Base-by-base conservation (phyloP, 2,888 invertebrate species). In the Oeneis ivallda region DNA sequence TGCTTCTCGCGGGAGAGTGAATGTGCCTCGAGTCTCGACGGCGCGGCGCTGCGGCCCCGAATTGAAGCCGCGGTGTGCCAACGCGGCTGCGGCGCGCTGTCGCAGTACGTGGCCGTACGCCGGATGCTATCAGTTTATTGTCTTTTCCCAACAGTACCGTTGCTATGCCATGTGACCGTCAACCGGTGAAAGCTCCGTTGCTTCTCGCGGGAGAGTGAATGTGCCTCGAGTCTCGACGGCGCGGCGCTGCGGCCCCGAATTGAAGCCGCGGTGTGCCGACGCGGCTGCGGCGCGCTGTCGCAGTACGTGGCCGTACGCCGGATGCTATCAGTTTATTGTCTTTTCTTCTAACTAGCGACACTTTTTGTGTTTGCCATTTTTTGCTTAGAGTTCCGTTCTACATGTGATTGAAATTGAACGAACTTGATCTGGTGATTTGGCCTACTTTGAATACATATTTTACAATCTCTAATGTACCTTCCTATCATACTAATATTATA, bases 161-260 rank as follows among this genome's bases (percentile, higher is more conserved):
- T 8, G n/a, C 15, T 37, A n/a, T 1, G 34, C 34, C 3, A n/a
- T 8, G 32, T 11, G 5, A 47, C 37, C 52, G 52, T 26, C 47
- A 64, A 34, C 45, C 43, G 58, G 68, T 68, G 68, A 68, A 68
- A 68, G 68, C 68, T 60, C 65, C 50, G 52, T 53, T 50, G 41
- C 61, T 50, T 7, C 15, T n/a, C 60, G 61, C 32, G 32, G 6
- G 43, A 41, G 52, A 52, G 49, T 60, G 50, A 61, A 49, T 32
- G n/a, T n/a, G n/a, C n/a, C 43, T 43, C 43, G 13, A 43, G 32
- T 34, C n/a, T n/a, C n/a, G n/a, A n/a, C 6, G 32, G 4, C 32
- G 32, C 32, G 32, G 32, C 4, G 6, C n/a, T 6, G 13, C 13
- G 43, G 43, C 43, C 49, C n/a, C n/a, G n/a, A n/a, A n/a, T n/a